Base-by-base conservation (phyloP, 1,140 invertebrate genomes). In the Drosophila persimilis region DNA sequence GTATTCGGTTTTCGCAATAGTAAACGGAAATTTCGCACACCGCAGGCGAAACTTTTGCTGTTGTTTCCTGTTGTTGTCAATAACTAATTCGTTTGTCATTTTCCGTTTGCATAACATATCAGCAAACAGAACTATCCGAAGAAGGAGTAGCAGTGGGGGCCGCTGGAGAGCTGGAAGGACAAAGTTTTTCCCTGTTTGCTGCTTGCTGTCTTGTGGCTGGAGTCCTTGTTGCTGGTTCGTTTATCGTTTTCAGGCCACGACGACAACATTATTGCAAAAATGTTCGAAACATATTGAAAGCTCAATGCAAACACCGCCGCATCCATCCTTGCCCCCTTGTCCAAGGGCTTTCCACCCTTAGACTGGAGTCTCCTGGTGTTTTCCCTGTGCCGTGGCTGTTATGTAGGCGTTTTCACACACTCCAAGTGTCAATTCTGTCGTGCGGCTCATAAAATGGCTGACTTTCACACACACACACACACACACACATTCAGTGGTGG, bases 41-140 rank as follows among this genome's bases (percentile, higher is more conserved):
- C 66, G 65, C 50, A 41, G 26, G 66, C 47, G 15, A 86, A 86
- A 85, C 63, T 63, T 86, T 86, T 86, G 73, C 3, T 39, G 35
- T 39, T 39, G 78, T 63, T 86, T 86, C 83, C 83, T 86, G 83
- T 86, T 86, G 78, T 86, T 86, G 83, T 86, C 83, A 86, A 86
- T 86, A 86, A 88, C 83, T 86, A 86, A 86, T 86, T 86, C 83
- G 83, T 88, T 86, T 86, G 83, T 88, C 83, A 86, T 86, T 88
- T 86, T 86, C 83, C 83, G 83, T 88, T 86, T 86, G 69, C 81
- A 85, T 85, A 85, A 88, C 83, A 65, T 67, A 73, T 58, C 76
- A 67, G 44, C 62, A 26, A 11, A 8, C 31, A 44, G 20, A 55
- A 35, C 15, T 9, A 11, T 11, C n/a, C 9, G 41, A 48, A n/a